Evolutionary conservation across 1,140 invertebrate species (phyloP).

Genomic region (Drosophila chauvacae): DNA sequence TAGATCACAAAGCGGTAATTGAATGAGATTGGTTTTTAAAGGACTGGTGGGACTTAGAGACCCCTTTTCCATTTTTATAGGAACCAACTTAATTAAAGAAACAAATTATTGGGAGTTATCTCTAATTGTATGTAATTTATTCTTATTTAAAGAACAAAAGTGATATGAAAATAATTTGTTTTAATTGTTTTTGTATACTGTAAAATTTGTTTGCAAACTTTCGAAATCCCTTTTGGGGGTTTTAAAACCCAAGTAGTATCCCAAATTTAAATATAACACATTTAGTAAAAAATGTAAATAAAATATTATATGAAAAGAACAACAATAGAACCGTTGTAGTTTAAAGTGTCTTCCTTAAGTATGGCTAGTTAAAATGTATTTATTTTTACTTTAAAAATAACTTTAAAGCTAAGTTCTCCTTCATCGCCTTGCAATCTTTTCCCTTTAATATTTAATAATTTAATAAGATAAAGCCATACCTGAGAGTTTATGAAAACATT

Average conservation of each 20-base stretch:
- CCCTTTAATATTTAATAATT: background rate
- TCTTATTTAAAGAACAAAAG: too few species aligned
- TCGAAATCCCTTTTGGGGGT: too few species aligned
- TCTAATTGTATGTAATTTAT: background rate
- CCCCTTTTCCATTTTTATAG: background rate
- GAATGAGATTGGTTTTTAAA: constrained; percentile 19
- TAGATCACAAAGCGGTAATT: constrained; percentile 11
- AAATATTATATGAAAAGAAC: background rate
- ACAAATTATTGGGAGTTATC: background rate
- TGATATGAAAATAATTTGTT: too few species aligned
- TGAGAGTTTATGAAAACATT: background rate
- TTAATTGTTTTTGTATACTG: too few species aligned
- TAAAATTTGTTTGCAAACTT: too few species aligned
- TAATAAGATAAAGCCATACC: background rate
- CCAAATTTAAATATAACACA: too few species aligned
- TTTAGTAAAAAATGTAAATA: background rate
- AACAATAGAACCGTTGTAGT: background rate
- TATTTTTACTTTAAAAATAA: too few species aligned
- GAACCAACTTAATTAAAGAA: background rate
- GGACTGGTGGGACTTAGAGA: background rate
- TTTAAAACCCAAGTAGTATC: too few species aligned
- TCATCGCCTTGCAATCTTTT: background rate
- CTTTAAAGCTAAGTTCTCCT: background rate
- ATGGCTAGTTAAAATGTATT: too few species aligned
- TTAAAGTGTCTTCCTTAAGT: background rate